phyloP scores from a whole-genome alignment of 2,888 invertebrate genomes.

The Phragmatobia fuliginosa region DNA sequence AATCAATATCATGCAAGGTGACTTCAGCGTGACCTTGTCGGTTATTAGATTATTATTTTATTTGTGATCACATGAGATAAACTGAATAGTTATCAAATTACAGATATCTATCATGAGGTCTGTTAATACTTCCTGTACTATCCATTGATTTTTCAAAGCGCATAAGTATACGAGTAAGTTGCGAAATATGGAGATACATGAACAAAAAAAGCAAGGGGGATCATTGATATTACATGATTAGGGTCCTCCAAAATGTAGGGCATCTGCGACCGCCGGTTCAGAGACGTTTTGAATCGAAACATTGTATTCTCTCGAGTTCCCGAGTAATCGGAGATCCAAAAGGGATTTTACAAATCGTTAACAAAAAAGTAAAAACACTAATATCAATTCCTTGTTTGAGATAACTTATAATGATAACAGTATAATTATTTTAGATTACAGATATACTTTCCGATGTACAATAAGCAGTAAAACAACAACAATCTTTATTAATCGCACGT shows the following conservation, averaged over 20 bases:
- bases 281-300: too few species aligned
- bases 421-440: not conserved
- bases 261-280: too few species aligned
- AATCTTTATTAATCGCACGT: slow-evolving; percentile 8
- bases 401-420: not conserved
- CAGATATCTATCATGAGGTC: slow-evolving; percentile 45
- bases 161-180: slow-evolving; percentile 19
- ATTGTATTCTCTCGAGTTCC: too few species aligned
- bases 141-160: slow-evolving; percentile 21
- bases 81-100: slow-evolving; percentile 56
- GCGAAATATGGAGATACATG: slow-evolving; percentile 10
- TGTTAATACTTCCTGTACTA: slow-evolving; percentile 43
- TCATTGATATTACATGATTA: not conserved
- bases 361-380: too few species aligned
- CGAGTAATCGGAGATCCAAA: too few species aligned
- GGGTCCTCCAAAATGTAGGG: too few species aligned
- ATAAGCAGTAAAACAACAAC: slow-evolving; percentile 1
- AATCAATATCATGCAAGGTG: slow-evolving; percentile 74
- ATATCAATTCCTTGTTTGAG: not conserved
- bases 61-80: slow-evolving; percentile 57
- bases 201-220: not conserved
- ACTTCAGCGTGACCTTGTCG: slow-evolving; percentile 62
- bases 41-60: slow-evolving; percentile 50
- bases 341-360: too few species aligned
- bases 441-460: not conserved